Evolutionary conservation across 2,888 invertebrate genomes (phyloP).

Genomic region (Xanthorhoe spadicearia): DNA sequence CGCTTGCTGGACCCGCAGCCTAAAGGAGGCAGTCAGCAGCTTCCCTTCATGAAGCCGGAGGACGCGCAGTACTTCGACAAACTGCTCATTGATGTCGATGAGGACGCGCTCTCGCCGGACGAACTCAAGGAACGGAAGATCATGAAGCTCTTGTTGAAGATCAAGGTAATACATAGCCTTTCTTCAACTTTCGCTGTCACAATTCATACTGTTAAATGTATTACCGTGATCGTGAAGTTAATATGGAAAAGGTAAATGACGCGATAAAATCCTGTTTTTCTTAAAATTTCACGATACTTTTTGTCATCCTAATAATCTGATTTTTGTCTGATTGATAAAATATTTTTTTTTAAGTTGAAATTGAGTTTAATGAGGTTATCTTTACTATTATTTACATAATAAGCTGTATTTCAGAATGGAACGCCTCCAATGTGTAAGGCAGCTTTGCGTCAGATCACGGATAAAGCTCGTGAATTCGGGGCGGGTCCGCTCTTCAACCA

Average conservation of each 20-base stretch:
- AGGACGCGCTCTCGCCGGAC: constrained; percentile 96
- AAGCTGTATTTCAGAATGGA: constrained; percentile 87
- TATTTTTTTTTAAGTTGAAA: too few relatives aligned
- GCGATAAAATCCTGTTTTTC: too few relatives aligned
- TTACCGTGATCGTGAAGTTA: too few relatives aligned
- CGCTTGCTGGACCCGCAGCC: constrained; percentile 97
- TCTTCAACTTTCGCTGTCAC: too few relatives aligned
- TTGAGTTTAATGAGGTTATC: neutral
- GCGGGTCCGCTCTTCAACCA: constrained; percentile 99
- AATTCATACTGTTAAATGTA: too few relatives aligned
- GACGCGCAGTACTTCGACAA: constrained; percentile 99
- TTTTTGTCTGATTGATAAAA: too few relatives aligned
- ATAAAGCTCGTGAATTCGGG: constrained; percentile 99
- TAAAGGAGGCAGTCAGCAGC: constrained; percentile 91
- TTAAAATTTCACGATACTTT: too few relatives aligned
- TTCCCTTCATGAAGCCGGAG: constrained; percentile 99
- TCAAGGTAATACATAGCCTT: constrained; percentile 90
- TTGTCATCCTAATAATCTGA: too few relatives aligned
- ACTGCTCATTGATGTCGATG: constrained; percentile 98
- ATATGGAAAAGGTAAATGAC: too few relatives aligned
- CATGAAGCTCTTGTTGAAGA: constrained; percentile 98
- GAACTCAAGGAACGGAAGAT: constrained; percentile 99
- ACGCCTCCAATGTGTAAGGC: constrained; percentile 99
- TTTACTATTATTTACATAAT: neutral
- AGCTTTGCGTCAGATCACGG: constrained; percentile 98